These are phyloP conservation scores for Pterostichus madidus DNA, from an alignment of 2,888 invertebrate genomes.

Conservation along the genomic window DNA sequence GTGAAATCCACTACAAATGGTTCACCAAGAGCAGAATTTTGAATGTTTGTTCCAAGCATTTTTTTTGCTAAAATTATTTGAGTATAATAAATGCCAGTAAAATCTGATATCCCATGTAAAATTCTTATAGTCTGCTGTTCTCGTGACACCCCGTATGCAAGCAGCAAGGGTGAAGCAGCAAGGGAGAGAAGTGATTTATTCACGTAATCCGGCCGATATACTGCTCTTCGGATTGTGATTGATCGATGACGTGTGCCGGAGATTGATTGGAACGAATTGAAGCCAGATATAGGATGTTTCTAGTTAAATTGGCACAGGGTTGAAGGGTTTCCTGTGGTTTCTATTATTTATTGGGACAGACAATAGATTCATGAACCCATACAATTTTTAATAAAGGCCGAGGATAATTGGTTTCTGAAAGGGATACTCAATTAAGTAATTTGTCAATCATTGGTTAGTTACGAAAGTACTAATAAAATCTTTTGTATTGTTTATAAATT, in stretches of 20 bases:
- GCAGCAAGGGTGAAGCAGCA: slow-evolving; percentile 28
- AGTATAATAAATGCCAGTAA: too few species aligned
- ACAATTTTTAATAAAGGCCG: not conserved
- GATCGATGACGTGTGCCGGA: slow-evolving; percentile 54
- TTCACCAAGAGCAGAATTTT: too few species aligned
- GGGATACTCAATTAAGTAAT: slow-evolving; percentile 16
- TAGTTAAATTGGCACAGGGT: slow-evolving; percentile 33
- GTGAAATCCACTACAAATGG: too few species aligned
- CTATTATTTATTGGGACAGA: slow-evolving; percentile 40
- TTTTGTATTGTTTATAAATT: too few species aligned
- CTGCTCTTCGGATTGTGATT: slow-evolving; percentile 41
- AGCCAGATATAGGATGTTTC: slow-evolving; percentile 49
- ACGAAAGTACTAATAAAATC: too few species aligned
- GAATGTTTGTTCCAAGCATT: too few species aligned
- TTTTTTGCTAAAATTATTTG: too few species aligned
- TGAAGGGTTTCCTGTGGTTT: slow-evolving; percentile 24
- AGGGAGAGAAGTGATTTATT: slow-evolving; percentile 44
- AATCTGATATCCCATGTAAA: too few species aligned
- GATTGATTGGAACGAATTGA: slow-evolving; percentile 40
- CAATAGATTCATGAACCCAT: slow-evolving; percentile 5
- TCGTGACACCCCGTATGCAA: not conserved
- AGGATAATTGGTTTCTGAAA: slow-evolving; percentile 3
- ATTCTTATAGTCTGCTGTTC: too few species aligned
- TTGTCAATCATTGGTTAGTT: slow-evolving; percentile 24
- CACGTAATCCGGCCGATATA: slow-evolving; percentile 46